Percentiles rank a stretch among this genome's conserved stretches.
phyloP scores from a whole-genome alignment of 2,113 vertebrate species.

The Syngnathus scovelli region DNA sequence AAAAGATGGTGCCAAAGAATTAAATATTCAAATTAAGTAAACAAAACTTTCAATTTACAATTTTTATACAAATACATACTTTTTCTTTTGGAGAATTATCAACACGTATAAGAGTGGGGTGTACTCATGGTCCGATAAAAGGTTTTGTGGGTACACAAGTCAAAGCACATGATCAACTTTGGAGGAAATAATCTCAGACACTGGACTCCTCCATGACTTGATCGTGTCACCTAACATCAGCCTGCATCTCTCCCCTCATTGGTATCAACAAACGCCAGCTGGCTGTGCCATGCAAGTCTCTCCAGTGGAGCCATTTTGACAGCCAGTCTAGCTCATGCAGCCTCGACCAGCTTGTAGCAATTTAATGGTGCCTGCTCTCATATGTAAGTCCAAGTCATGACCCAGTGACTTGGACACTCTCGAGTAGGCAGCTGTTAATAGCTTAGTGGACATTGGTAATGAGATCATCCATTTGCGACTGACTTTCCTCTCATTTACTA shows the following conservation, averaged over 20 bases:
- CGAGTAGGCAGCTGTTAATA: conserved; percentile 39
- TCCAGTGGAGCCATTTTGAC: conserved; percentile 41
- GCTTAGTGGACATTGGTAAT: conserved; percentile 49
- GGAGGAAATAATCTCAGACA: conserved; percentile 38
- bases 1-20: too few relatives aligned
- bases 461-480: conserved; percentile 56
- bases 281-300: conserved; percentile 31
- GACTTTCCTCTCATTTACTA: conserved; percentile 43
- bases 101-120: too few relatives aligned
- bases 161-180: not conserved
- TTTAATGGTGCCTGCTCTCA: conserved; percentile 51
- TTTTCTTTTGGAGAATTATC: too few relatives aligned
- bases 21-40: too few relatives aligned
- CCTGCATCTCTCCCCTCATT: conserved; percentile 26
- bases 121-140: too few relatives aligned
- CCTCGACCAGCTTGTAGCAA: conserved; percentile 46
- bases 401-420: conserved; percentile 33
- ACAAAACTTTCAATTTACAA: too few relatives aligned
- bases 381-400: conserved; percentile 41
- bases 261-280: conserved; percentile 40
- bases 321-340: conserved; percentile 20
- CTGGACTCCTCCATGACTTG: conserved; percentile 18
- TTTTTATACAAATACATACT: too few relatives aligned
- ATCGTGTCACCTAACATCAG: conserved; percentile 8
- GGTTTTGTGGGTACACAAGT: too few relatives aligned